Evolutionary conservation across 2,797 vertebrate genomes (phyloP), one percentile per base, ranked within the genome.

Genomic region (Nothura maculosa): DNA sequence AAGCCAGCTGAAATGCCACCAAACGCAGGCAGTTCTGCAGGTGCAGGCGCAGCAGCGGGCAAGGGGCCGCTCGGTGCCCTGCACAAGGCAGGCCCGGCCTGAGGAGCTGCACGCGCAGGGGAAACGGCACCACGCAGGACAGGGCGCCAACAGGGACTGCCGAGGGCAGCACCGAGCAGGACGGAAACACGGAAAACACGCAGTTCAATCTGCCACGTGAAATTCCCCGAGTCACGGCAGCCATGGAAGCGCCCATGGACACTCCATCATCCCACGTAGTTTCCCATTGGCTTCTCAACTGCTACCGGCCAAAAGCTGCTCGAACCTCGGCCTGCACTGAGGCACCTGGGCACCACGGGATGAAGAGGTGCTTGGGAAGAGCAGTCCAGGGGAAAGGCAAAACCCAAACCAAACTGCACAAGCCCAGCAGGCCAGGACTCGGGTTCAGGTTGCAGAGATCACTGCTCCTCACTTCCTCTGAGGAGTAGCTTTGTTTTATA

Each of bases 21-120:
- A 24, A 48, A 48, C 22, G 22, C 12, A 47, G 63, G 81, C 34
- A 82, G 50, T 2, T 30, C 60, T 57, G 21, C 28, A 81, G n/a
- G 27, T 21, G 15, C 24, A 21, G 19, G 12, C n/a, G 8, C 2
- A 61, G 64, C 3, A 61, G 64, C 55, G 25, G 68, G n/a, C 12
- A 45, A 38, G 22, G 32, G 38, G 27, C 19, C 3, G 27, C 24
- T 30, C 7, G 0, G 0, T 9, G 13, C 7, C n/a, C 16, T n/a
- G 24, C 43, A 30, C 6, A 19, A n/a, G 0, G 0, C 4, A 25
- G 45, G 17, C 28, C 11, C 2, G n/a, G n/a, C 27, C 50, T 34
- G 19, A 1, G 3, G 34, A 66, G 48, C 47, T 40, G 34, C 11
- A 7, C 60, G 20, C 10, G 30, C 32, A 77, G 36, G 68, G 7